Evolutionary conservation across 2,888 invertebrate genomes (phyloP), one percentile per base, ranked within the genome.

Genomic region (Chloromyia formosa): DNA sequence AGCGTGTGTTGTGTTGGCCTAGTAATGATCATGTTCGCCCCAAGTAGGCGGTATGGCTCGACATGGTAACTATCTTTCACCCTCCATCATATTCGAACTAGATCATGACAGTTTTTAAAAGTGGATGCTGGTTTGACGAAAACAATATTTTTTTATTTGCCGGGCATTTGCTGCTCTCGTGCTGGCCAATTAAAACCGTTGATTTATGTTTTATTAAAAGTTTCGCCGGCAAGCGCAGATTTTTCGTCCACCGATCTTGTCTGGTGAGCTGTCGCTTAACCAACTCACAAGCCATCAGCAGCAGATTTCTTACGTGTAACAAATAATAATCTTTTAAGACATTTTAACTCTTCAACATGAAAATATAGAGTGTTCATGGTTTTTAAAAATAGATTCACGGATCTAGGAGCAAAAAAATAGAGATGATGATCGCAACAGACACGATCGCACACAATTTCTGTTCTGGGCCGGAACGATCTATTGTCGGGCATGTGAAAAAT

Each of bases 141-240:
- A 66, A 49, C 7, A 45, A n/a, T n/a, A n/a, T n/a, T n/a, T n/a
- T n/a, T n/a, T n/a, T n/a, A n/a, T n/a, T n/a, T n/a, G n/a, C n/a
- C n/a, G n/a, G n/a, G n/a, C 7, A 20, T 40, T 66, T 66, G 27
- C n/a, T 14, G 12, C n/a, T 66, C 27, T 69, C 14, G 45, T 12
- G 27, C 27, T 35, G 61, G 61, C 73, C 73, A 73, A 73, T 73
- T 73, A 73, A 40, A 23, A 16, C 14, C 60, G 23, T 61, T 73
- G 73, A 73, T 73, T 73, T 73, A 73, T 73, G 73, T 61, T 20
- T 73, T 58, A 58, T 73, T 73, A 71, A 73, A 61, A 23, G 69
- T 54, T 69, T 22, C 27, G 27, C 10, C 27, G 22, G 16, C 14
- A 66, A 49, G 66, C 22, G 49, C 14, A 49, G 66, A n/a, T 45